Base-by-base conservation (phyloP, 2,888 invertebrate species). In the Anagyrus pseudococci region DNA sequence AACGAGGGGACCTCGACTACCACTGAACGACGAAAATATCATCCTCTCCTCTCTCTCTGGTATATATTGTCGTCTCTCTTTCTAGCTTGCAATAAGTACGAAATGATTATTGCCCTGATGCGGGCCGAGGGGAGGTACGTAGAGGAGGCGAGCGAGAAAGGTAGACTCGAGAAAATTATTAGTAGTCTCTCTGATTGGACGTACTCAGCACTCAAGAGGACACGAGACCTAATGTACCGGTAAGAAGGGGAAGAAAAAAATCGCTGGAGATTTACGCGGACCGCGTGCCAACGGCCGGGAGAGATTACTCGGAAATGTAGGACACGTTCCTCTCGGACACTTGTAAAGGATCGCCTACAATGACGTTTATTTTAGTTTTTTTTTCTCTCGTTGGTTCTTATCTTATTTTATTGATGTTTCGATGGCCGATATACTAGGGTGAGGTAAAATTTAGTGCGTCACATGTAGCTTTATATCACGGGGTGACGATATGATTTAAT, bases 111-210 rank as follows among this genome's bases (percentile, higher is more conserved):
- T 76, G 70, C 73, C 69, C 43, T 25, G 23, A 41, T 19, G 13
- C 17, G 70, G 69, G 72, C 67, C 70, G 70, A 69, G 69, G 68
- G 68, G 23, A 15, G 43, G 17, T 2, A 29, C 37, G 15, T 1
- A 44, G 4, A 17, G 68, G 66, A 53, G 67, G 17, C 70, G 68
- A 71, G n/a, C n/a, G n/a, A n/a, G n/a, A n/a, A n/a, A n/a, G n/a
- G n/a, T n/a, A n/a, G n/a, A n/a, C n/a, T n/a, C n/a, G n/a, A 67
- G 70, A 67, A 73, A 76, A 77, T 77, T 78, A 78, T 79, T 76
- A 76, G 75, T 69, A 74, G 73, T 72, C 69, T 73, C 56, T 43
- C 73, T 74, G 77, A 77, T 75, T 74, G 74, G 69, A 72, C 71
- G 71, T 71, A 75, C 72, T 74, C 74, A 71, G 68, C 67, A 66